phyloP scores from a whole-genome alignment of 2,113 vertebrate genomes.

The Varanus salvator region DNA sequence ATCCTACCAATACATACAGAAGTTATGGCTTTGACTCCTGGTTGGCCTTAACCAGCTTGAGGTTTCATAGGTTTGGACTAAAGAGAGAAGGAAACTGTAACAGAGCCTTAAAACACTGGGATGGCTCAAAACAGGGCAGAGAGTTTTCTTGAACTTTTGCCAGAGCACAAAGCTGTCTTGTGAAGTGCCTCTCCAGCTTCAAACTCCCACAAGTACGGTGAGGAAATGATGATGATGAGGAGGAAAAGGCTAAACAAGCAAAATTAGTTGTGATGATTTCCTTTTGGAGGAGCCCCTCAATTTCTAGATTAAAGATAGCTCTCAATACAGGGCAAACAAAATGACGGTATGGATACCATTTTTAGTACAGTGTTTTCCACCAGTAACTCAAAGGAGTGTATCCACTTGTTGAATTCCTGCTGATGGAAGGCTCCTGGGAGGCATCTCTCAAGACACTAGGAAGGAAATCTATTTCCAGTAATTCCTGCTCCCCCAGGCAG shows the following conservation, averaged over 20 bases:
- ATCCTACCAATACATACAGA: background rate
- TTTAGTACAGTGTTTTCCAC: background rate
- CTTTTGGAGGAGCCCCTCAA: background rate
- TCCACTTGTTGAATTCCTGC: no score
- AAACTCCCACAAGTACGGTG: background rate
- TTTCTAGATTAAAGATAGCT: background rate
- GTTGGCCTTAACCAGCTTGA: background rate
- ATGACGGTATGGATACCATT: background rate
- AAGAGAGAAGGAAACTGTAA: background rate
- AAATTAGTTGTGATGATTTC: background rate
- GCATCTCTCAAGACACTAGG: no score
- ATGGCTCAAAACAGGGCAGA: no score
- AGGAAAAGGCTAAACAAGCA: background rate
- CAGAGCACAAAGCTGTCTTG: background rate
- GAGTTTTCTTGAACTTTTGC: background rate
- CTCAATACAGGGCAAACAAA: background rate
- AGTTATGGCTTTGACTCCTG: background rate
- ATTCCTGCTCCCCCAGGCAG: no score
- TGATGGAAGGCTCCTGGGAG: no score
- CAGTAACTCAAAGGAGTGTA: background rate
- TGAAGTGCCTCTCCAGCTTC: background rate
- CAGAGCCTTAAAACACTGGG: background rate
- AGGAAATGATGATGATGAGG: background rate
- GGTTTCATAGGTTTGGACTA: background rate
- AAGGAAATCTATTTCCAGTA: no score